A percentile compares a stretch with the other conserved stretches of the same genome.
phyloP scores from a whole-genome alignment of 2,888 invertebrate species.

The Drosophila borborema region DNA sequence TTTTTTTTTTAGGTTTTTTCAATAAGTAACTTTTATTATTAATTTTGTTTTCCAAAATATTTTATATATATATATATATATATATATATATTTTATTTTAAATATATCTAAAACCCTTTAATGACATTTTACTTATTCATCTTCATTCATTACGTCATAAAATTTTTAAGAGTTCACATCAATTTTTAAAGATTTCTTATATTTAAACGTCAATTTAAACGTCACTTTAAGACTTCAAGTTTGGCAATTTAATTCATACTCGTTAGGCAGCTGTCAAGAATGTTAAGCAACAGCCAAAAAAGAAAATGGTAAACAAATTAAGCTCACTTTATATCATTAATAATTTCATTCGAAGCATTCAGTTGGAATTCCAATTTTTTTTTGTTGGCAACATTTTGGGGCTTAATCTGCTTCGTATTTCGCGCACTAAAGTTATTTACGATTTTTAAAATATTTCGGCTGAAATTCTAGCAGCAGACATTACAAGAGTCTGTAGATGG shows the following conservation, averaged over 20 bases:
- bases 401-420: constrained; percentile 11
- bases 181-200: background rate
- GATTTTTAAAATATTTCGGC: constrained; percentile 7
- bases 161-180: background rate
- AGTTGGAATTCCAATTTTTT: constrained; percentile 3
- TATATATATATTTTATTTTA: too few relatives aligned
- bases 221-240: background rate
- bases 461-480: background rate
- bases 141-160: background rate
- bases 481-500: background rate
- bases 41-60: too few relatives aligned
- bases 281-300: background rate
- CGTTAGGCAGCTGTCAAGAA: background rate
- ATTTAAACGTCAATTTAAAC: background rate
- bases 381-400: constrained; percentile 7
- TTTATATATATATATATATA: too few relatives aligned
- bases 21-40: too few relatives aligned
- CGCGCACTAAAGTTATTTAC: constrained; percentile 16
- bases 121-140: too few relatives aligned
- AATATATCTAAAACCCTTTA: too few relatives aligned
- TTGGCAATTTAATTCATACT: background rate
- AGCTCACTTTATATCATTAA: background rate
- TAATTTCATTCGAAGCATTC: background rate
- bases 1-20: too few relatives aligned
- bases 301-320: background rate